phyloP scores from a whole-genome alignment of 1,140 invertebrate species.

The Notospermus geniculatus region DNA sequence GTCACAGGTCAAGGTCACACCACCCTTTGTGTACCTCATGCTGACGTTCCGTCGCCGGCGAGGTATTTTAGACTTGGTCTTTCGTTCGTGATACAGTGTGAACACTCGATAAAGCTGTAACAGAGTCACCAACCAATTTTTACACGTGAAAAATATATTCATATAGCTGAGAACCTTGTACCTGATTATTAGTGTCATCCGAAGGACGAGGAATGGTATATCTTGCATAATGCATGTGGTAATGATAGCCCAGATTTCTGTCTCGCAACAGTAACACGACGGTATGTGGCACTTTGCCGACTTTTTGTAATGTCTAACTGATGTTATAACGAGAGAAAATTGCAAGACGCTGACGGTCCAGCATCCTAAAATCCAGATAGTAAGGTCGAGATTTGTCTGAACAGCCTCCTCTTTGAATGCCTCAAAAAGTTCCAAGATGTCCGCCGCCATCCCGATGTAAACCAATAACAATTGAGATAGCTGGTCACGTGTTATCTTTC shows the following conservation, averaged over 20 bases:
- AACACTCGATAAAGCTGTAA: constrained; percentile 78
- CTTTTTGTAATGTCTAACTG: background rate
- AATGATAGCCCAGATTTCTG: constrained; percentile 74
- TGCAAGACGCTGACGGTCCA: constrained; percentile 80
- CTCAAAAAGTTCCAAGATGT: constrained; percentile 90
- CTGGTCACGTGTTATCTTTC: constrained; percentile 86
- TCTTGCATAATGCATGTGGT: constrained; percentile 62
- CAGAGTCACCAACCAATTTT: constrained; percentile 79
- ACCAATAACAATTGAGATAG: constrained; percentile 82
- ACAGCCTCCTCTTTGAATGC: constrained; percentile 26
- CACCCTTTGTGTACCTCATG: no score
- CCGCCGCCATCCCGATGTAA: constrained; percentile 75
- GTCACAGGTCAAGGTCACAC: no score
- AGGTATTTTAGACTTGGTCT: no score
- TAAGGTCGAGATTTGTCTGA: constrained; percentile 24
- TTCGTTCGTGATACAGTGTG: constrained; percentile 40
- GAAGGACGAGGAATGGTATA: constrained; percentile 79
- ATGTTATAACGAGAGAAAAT: constrained; percentile 80
- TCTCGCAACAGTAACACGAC: constrained; percentile 23
- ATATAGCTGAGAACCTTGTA: constrained; percentile 84
- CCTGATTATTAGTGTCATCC: constrained; percentile 76
- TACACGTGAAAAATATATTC: constrained; percentile 86
- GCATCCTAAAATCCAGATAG: constrained; percentile 28
- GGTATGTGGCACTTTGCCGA: background rate
- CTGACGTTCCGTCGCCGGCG: no score